phyloP scores from a whole-genome alignment of 1,140 invertebrate genomes.

The Wasmannia auropunctata region DNA sequence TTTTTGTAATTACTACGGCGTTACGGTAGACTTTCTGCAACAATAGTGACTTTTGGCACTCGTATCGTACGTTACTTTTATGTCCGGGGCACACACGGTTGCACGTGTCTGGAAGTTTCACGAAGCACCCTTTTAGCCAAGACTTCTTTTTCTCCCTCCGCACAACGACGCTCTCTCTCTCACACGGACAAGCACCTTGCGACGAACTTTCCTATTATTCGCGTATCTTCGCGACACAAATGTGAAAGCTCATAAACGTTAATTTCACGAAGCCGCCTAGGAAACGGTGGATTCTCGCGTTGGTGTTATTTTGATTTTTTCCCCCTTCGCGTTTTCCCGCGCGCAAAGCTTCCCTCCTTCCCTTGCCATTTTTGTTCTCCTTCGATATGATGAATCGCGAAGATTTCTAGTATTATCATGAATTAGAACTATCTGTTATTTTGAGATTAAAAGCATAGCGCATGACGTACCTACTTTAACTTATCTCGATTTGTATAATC shows the following conservation, averaged over 20 bases:
- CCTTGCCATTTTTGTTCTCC: not conserved
- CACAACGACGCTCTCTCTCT: not conserved
- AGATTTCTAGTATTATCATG: not conserved
- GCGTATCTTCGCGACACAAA: slow-evolving; percentile 51
- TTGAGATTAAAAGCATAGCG: not conserved
- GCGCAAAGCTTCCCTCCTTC: slow-evolving; percentile 1
- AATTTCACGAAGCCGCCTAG: slow-evolving; percentile 52
- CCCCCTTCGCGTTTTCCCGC: not conserved
- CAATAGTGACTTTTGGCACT: slow-evolving; percentile 21
- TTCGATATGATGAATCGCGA: not conserved
- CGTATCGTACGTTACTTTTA: slow-evolving; percentile 48
- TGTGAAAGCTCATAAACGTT: slow-evolving; percentile 39
- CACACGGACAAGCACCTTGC: slow-evolving; percentile 21
- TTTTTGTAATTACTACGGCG: slow-evolving; percentile 15
- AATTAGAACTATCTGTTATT: not conserved
- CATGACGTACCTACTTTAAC: not conserved
- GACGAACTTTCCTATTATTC: slow-evolving; percentile 53
- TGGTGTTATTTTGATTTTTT: slow-evolving; percentile 31
- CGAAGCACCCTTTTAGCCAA: slow-evolving; percentile 43
- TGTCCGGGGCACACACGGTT: not conserved
- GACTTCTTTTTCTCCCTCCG: slow-evolving; percentile 24
- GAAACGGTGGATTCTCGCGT: slow-evolving; percentile 18
- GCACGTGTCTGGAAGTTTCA: slow-evolving; percentile 42
- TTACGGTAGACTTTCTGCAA: slow-evolving; percentile 5
- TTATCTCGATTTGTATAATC: not conserved